Base-by-base conservation (phyloP, 2,113 vertebrate genomes). In the Holacanthus passer region DNA sequence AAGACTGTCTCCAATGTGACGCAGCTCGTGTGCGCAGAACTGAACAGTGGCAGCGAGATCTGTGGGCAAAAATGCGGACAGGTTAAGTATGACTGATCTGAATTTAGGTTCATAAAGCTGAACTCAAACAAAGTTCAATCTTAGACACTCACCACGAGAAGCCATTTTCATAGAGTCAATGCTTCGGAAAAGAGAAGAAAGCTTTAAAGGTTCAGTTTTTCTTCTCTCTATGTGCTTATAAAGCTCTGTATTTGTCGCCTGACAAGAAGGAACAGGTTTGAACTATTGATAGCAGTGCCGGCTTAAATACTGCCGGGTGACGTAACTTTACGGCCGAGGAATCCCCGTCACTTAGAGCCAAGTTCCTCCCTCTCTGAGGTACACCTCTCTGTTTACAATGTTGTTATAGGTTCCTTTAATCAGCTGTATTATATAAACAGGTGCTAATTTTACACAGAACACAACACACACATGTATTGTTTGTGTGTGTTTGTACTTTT, bases 1-100 rank as follows among this genome's bases (percentile, higher is more conserved):
- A 3, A 94, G 73, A 7, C 39, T 2, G 56, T 95, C 94, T 20
- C 94, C 94, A 4, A 88, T 8, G 0, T 83, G 56, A 6, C 92
- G 91, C 3, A 95, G 79, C 86, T 91, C 82, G 0, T 2, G 69
- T 0, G 90, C 94, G 7, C 90, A 91, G 29, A 73, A 31, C 0
- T 82, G n/a, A 3, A 83, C 70, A 0, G 35, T 12, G 41, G 69
- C 58, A 0, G 83, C 0, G 0, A 69, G 5, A 32, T 87, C 93
- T 91, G 59, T n/a, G 43, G 35, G 65, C n/a, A 2, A n/a, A 39
- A 77, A 20, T 3, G 7, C 9, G 59, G 8, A 39, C 8, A 7
- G 3, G 5, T 31, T 67, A 2, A 66, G 13, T 1, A 59, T 66
- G 32, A 1, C 39, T 37, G 29, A 35, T 39, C 4, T 47, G 22